These are phyloP conservation scores for Pectinophora gossypiella DNA, from an alignment of 1,140 invertebrate species.

Conservation along the genomic window DNA sequence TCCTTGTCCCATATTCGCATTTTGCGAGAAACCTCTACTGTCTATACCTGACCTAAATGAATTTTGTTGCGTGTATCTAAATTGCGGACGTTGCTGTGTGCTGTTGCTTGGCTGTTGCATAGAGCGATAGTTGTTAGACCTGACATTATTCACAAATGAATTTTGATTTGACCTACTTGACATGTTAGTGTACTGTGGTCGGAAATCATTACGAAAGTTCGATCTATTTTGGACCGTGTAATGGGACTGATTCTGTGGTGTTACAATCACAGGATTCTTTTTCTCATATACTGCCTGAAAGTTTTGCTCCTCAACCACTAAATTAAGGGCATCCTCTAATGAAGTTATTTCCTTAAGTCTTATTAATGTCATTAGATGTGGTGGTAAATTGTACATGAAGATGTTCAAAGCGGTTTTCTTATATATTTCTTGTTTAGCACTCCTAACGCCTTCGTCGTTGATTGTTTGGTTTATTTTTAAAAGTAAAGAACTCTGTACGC, in stretches of 20 bases:
- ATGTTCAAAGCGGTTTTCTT: background rate
- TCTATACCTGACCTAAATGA: background rate
- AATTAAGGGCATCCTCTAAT: background rate
- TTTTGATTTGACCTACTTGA: background rate
- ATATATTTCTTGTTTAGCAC: conserved; percentile 3
- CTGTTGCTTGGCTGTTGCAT: background rate
- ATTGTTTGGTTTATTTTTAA: conserved; percentile 1
- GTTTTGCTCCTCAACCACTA: background rate
- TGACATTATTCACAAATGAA: background rate
- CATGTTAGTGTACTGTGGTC: too few species aligned
- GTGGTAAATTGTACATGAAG: conserved; percentile 3
- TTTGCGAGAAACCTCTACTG: background rate
- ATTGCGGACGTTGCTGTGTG: background rate
- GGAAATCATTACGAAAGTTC: background rate
- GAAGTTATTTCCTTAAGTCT: background rate
- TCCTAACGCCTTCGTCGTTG: background rate
- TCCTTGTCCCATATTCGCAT: background rate
- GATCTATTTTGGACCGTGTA: background rate
- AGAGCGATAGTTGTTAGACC: background rate
- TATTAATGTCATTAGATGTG: background rate
- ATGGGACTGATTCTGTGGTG: background rate
- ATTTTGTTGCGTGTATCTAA: background rate
- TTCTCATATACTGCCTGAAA: background rate
- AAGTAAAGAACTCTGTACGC: background rate
- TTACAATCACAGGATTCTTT: background rate